Evolutionary conservation across 2,888 invertebrate species (phyloP).

Genomic region (Nymphalis urticae): DNA sequence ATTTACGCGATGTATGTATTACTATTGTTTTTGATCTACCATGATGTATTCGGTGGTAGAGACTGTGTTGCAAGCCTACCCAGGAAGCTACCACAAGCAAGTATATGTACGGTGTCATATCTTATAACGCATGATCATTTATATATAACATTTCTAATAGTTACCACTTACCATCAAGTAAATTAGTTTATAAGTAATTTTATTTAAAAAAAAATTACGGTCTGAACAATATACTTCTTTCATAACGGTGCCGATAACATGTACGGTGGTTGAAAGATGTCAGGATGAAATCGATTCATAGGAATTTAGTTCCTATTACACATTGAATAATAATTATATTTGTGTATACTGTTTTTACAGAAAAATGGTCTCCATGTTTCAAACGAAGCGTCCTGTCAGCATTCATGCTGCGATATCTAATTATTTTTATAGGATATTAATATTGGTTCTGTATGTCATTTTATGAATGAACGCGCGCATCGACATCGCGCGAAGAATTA

Average conservation of each 20-base stretch:
- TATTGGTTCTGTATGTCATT: slow-evolving; percentile 3
- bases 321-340: not conserved
- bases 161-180: no score
- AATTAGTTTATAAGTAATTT: not conserved
- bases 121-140: no score
- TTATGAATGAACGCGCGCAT: no score
- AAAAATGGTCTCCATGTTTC: not conserved
- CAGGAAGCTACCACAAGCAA: no score
- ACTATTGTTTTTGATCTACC: no score
- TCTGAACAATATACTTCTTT: not conserved
- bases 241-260: not conserved
- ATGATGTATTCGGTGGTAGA: no score
- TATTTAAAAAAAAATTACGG: not conserved
- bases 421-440: not conserved
- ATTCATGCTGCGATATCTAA: not conserved
- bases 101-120: no score
- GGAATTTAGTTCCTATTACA: not conserved
- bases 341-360: not conserved
- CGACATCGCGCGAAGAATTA: no score
- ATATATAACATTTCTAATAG: no score
- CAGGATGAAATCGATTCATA: not conserved
- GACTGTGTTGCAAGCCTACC: no score
- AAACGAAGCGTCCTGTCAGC: slow-evolving; percentile 9
- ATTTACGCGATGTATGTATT: no score
- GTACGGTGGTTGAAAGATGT: not conserved